Evolutionary conservation across 2,113 vertebrate genomes (phyloP), one percentile per base, ranked within the genome.

Genomic region (Colistium nudipinnis): DNA sequence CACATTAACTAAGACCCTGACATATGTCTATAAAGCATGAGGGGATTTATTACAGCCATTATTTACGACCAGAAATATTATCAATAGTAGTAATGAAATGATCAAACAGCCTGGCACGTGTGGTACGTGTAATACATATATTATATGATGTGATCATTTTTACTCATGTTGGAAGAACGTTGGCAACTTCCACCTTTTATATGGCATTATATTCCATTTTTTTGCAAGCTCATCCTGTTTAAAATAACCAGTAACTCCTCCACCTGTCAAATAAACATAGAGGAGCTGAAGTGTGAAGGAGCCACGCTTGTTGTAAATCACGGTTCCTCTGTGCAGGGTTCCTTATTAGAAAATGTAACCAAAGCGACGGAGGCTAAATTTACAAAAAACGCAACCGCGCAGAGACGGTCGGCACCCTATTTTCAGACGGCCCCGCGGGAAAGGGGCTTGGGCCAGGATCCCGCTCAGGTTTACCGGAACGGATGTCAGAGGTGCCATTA

Each of bases 401-500:
- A 33, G 35, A 28, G 28, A 45, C 47, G n/a, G 8, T 20, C 59
- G 16, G 1, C 52, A 6, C 17, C 28, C 52, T 71, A 77, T 73
- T 66, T 70, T 66, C 24, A 65, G 55, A 52, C 41, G 10, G 41
- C 38, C 8, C 79, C 41, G 63, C 65, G 71, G 64, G 70, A 82
- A 70, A 53, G 69, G 10, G 35, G 68, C 51, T 25, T 35, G 33
- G 80, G 70, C 76, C 71, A 84, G 67, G 71, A 77, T 44, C 27
- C 28, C 44, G 22, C 79, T 45, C 66, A 78, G 65, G 51, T 70
- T 73, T 41, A 70, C 38, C 6, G 74, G 76, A 78, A 73, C 77
- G 71, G 49, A 79, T 66, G 81, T 78, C 24, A 74, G 68, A 67
- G 33, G 62, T 24, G 36, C 3, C 19, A 31, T 54, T 56, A 43